These are phyloP conservation scores for Falco naumanni DNA, from an alignment of 2,797 vertebrate genomes.

Conservation along the genomic window DNA sequence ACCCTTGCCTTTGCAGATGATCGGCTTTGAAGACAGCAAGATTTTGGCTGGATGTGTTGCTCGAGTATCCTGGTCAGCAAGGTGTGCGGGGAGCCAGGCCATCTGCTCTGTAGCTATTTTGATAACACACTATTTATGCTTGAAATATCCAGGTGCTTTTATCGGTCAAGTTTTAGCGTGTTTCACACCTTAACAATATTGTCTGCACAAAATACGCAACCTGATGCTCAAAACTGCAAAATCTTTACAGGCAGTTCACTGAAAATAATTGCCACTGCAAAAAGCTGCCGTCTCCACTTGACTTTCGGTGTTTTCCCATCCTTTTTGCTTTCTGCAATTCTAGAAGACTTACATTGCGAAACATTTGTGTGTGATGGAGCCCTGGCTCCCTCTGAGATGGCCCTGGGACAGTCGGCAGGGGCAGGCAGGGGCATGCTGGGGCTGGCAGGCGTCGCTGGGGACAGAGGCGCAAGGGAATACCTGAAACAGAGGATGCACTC, in stretches of 20 bases:
- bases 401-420: background rate
- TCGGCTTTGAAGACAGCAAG: background rate
- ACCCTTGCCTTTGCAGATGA: background rate
- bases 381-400: background rate
- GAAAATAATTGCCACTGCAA: background rate
- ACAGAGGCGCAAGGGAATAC: background rate
- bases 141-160: constrained; percentile 36
- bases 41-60: background rate
- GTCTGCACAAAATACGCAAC: background rate
- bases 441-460: fast-evolving
- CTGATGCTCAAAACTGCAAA: background rate
- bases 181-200: background rate
- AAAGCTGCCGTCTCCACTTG: background rate
- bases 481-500: background rate
- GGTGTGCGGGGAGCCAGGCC: constrained; percentile 40
- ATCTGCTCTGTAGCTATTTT: constrained; percentile 59
- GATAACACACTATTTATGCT: background rate
- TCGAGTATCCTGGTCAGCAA: constrained; percentile 38
- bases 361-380: background rate
- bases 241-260: background rate
- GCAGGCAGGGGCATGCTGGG: background rate
- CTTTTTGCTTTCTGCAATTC: background rate
- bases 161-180: background rate
- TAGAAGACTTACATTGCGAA: fast-evolving
- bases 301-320: background rate